Evolutionary conservation across 2,797 vertebrate genomes (phyloP).

Genomic region (Sardinella longiceps): DNA sequence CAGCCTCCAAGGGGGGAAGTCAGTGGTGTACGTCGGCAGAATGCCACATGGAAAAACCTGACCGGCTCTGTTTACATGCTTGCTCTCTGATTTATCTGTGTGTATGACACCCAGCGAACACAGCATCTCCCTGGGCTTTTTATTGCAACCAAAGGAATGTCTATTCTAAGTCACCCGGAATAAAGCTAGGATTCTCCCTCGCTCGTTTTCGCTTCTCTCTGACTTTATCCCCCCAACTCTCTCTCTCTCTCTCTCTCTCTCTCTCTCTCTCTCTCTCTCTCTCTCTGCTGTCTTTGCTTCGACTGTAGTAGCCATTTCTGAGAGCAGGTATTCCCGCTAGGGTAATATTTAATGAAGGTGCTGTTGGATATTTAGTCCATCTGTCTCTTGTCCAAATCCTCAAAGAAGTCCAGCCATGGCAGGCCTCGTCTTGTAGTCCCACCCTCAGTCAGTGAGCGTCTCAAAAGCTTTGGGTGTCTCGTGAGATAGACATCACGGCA

Average conservation of each 20-base stretch:
- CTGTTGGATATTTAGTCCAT: not conserved
- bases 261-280: not conserved
- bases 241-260: slow-evolving; percentile 35
- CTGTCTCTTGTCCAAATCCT: not conserved
- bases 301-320: not conserved
- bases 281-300: not conserved
- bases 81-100: slow-evolving; percentile 56
- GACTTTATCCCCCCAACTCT: slow-evolving; percentile 54
- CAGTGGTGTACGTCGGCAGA: slow-evolving; percentile 42
- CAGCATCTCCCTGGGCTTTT: slow-evolving; percentile 56
- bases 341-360: not conserved
- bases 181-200: slow-evolving; percentile 44
- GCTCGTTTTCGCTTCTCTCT: slow-evolving; percentile 40
- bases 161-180: slow-evolving; percentile 54
- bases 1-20: slow-evolving; percentile 52
- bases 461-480: slow-evolving; percentile 76
- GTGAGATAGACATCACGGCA: slow-evolving; percentile 86
- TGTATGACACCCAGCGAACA: slow-evolving; percentile 57
- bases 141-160: slow-evolving; percentile 58
- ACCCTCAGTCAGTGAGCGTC: not conserved
- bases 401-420: not conserved
- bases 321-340: not conserved
- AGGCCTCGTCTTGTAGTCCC: not conserved
- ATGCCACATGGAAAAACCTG: slow-evolving; percentile 54
- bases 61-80: slow-evolving; percentile 57